Evolutionary conservation across 1,140 invertebrate genomes (phyloP).

Genomic region (Tetramorium parvispinum): DNA sequence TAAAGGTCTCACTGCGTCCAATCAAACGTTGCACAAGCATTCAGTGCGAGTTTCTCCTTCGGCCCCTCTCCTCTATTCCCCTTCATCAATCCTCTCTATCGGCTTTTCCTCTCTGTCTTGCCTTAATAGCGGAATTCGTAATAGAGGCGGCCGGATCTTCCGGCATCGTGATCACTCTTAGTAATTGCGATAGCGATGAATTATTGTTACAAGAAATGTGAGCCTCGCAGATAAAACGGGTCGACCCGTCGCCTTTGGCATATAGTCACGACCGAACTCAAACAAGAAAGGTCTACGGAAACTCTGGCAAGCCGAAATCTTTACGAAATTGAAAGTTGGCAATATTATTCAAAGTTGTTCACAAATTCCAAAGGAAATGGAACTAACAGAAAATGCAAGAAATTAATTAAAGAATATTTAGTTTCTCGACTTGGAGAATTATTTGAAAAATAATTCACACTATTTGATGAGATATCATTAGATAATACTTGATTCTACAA

Average conservation of each 20-base stretch:
- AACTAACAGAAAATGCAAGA: neutral
- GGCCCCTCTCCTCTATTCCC: neutral
- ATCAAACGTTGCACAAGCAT: conserved; percentile 54
- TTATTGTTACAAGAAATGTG: conserved; percentile 50
- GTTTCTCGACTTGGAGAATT: neutral
- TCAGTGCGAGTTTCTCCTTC: neutral
- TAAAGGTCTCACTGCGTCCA: conserved; percentile 48
- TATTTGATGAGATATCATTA: conserved; percentile 2
- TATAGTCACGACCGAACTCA: neutral
- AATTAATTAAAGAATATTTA: conserved; percentile 37
- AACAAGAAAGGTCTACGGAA: conserved; percentile 13
- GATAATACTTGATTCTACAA: neutral
- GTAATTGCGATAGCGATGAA: conserved; percentile 55
- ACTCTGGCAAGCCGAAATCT: neutral
- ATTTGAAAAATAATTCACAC: neutral
- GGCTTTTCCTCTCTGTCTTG: neutral
- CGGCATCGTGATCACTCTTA: conserved; percentile 1
- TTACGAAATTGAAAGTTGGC: neutral
- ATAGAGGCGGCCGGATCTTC: conserved; percentile 34
- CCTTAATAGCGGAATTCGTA: conserved; percentile 21
- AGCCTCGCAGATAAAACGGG: conserved; percentile 31
- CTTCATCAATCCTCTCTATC: conserved; percentile 11
- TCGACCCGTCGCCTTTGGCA: conserved; percentile 23
- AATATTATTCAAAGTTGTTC: conserved; percentile 17
- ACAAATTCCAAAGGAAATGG: neutral